Evolutionary conservation across 1,140 invertebrate species (phyloP), one percentile per base, ranked within the genome.

Genomic region (Hypothenemus hampei): DNA sequence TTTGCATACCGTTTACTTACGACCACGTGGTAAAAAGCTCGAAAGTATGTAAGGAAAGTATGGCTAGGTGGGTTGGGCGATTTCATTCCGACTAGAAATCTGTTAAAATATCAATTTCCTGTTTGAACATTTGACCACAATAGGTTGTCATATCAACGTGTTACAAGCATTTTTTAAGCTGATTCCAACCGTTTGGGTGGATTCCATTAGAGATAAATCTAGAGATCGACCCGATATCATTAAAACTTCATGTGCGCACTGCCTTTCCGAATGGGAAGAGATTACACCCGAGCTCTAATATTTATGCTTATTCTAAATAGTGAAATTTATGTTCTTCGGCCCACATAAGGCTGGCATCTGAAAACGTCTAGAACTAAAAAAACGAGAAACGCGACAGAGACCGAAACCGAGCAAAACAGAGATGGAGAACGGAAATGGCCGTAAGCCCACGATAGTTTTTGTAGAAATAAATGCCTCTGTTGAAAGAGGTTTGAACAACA

Each of bases 391-490:
- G 35, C 10, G 31, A 54, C 31, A 21, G 33, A 36, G 43, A 46
- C n/a, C 21, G 20, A 40, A 36, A 26, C 19, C 31, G 31, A 39
- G 13, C 4, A 20, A 10, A 21, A 52, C 23, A 52, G 52, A 54
- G 52, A 54, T 24, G 43, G 43, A 54, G 52, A 33, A 54, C 52
- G 52, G 52, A 54, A 54, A 54, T 47, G 44, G 52, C 52, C 40
- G 43, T 54, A 47, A 54, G 52, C 52, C 52, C 44, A 54, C 43
- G 52, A 54, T 47, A 43, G 52, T 54, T 54, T 54, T 54, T 54
- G 52, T 54, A 46, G 52, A 36, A 54, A 54, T 54, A 54, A 54
- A 54, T 46, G 52, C 52, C 52, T 54, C 52, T 54, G 52, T 54
- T 46, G 52, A 54, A 54, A 54, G 52, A 54, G 41, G 52, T 47